These are phyloP conservation scores for Hippocampus abdominalis DNA, from an alignment of 2,113 vertebrate species.

Conservation along the genomic window DNA sequence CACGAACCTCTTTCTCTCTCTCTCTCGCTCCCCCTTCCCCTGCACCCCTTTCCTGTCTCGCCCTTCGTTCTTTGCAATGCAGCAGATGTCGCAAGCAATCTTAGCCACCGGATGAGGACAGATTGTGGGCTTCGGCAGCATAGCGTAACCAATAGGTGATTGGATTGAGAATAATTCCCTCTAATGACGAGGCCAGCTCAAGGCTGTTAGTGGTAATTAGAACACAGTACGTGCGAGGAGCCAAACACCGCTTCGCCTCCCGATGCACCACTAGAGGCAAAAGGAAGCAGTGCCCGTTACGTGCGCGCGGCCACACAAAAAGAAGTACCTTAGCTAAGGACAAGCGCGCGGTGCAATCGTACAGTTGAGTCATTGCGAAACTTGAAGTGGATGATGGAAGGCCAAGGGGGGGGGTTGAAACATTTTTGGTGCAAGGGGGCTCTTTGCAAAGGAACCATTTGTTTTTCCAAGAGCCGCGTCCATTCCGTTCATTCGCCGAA, in stretches of 20 bases:
- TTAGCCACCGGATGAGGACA: conserved; percentile 54
- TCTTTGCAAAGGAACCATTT: no score
- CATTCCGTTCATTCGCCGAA: no score
- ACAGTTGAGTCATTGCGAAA: not conserved
- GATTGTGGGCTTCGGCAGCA: conserved; percentile 53
- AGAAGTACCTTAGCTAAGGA: conserved; percentile 36
- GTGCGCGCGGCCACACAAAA: not conserved
- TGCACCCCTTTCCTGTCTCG: not conserved
- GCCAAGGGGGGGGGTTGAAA: no score
- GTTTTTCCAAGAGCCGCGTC: no score
- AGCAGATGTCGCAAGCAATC: conserved; percentile 50
- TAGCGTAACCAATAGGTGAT: conserved; percentile 64
- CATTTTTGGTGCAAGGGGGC: no score
- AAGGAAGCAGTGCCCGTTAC: conserved; percentile 16
- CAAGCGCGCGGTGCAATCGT: conserved; percentile 11
- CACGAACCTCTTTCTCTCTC: conserved; percentile 8
- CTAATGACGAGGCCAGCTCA: conserved; percentile 68
- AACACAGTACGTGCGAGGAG: conserved; percentile 58
- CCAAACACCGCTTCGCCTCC: conserved; percentile 39
- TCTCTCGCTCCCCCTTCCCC: not conserved
- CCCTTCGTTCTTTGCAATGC: conserved; percentile 50
- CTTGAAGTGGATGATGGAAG: no score
- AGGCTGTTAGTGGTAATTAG: conserved; percentile 71
- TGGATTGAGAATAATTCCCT: conserved; percentile 70
- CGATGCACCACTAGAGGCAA: conserved; percentile 36